phyloP scores from a whole-genome alignment of 2,797 vertebrate species.

The Eupleurogrammus muticus region DNA sequence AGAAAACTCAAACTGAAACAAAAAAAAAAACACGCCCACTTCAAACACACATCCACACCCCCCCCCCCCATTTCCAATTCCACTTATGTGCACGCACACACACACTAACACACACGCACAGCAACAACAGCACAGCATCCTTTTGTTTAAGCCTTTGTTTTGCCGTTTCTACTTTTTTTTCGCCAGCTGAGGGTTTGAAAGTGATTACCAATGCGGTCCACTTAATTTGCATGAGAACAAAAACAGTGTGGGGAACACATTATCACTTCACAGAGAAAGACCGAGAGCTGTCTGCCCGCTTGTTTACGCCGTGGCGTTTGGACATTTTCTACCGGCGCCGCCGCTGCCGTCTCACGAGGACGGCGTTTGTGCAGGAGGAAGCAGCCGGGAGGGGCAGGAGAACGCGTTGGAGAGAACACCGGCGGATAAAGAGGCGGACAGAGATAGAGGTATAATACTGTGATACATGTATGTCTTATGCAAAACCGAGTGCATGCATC shows the following conservation, averaged over 20 bases:
- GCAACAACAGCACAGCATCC: constrained; percentile 55
- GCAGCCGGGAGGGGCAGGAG: constrained; percentile 44
- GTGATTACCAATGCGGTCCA: constrained; percentile 83
- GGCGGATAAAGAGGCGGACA: constrained; percentile 34
- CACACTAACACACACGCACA: constrained; percentile 32
- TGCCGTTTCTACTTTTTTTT: constrained; percentile 71
- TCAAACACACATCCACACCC: constrained; percentile 41
- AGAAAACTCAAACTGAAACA: constrained; percentile 30
- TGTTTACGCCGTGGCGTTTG: constrained; percentile 79
- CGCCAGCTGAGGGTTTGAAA: constrained; percentile 80
- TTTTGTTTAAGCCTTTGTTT: constrained; percentile 80
- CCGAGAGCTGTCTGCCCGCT: constrained; percentile 73
- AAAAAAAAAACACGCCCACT: constrained; percentile 29
- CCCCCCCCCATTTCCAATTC: constrained; percentile 32
- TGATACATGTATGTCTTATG: constrained; percentile 33
- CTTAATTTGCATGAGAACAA: constrained; percentile 86
- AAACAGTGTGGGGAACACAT: constrained; percentile 80
- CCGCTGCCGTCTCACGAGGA: constrained; percentile 73
- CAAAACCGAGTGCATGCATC: constrained; percentile 41
- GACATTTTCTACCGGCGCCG: constrained; percentile 75
- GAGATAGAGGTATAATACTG: constrained; percentile 32
- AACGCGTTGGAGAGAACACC: constrained; percentile 32
- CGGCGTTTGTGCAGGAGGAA: constrained; percentile 54
- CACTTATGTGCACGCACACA: constrained; percentile 30
- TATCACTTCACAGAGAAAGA: constrained; percentile 84